phyloP scores from a whole-genome alignment of 2,113 vertebrate genomes.

The Mellivora capensis region DNA sequence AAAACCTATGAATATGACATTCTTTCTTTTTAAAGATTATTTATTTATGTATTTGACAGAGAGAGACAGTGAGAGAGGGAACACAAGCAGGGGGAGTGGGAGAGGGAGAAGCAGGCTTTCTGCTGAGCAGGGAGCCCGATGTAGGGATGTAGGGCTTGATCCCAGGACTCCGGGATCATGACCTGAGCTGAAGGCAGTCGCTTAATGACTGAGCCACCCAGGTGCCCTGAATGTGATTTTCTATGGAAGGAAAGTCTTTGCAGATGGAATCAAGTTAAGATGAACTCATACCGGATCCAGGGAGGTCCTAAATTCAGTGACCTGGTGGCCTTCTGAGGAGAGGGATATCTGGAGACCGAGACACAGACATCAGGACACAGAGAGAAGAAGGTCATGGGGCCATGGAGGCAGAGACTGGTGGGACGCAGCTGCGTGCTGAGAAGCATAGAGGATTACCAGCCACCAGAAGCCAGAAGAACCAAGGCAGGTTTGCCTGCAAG shows the following conservation, averaged over 20 bases:
- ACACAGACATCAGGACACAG: not conserved
- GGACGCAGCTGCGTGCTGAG: not conserved
- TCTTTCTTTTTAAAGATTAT: not conserved
- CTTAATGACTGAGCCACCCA: no score
- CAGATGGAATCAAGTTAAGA: not conserved
- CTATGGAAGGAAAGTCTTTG: not conserved
- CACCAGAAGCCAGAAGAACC: not conserved
- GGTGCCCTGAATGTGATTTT: not conserved
- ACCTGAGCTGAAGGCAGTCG: no score
- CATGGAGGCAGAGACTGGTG: not conserved
- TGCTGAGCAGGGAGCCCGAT: no score
- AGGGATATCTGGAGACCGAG: not conserved
- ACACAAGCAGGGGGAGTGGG: no score
- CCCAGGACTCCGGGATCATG: no score
- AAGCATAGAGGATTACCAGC: not conserved
- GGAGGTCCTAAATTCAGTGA: not conserved
- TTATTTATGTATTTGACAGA: no score
- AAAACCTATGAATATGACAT: not conserved
- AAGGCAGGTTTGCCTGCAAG: not conserved
- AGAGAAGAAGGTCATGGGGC: not conserved
- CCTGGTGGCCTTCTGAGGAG: not conserved
- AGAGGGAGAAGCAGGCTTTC: no score
- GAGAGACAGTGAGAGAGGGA: no score
- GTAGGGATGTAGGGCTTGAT: no score
- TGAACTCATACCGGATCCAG: not conserved